These are phyloP conservation scores for Bradysia coprophila DNA, from an alignment of 1,140 invertebrate species.

Conservation along the genomic window DNA sequence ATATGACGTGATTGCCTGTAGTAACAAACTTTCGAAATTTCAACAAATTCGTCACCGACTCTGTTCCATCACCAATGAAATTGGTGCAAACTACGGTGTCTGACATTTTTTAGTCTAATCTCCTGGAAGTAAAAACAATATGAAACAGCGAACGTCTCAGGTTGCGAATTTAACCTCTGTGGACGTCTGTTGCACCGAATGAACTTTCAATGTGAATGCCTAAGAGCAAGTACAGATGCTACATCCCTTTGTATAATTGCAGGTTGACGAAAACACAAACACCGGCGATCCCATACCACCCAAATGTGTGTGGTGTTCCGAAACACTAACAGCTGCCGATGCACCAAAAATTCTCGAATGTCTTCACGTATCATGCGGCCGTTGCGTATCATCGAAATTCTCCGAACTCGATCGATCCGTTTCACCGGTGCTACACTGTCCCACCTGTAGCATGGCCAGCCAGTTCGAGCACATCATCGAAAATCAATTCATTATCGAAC, in stretches of 20 bases:
- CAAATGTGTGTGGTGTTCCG: conserved; percentile 52
- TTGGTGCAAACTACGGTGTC: too few relatives aligned
- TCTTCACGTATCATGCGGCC: conserved; percentile 62
- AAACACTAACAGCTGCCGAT: conserved; percentile 34
- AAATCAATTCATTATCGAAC: conserved; percentile 52
- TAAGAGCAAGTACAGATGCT: too few relatives aligned
- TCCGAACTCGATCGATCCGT: conserved; percentile 32
- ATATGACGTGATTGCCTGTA: too few relatives aligned
- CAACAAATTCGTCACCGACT: too few relatives aligned
- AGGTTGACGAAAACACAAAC: background rate
- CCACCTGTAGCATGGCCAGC: conserved; percentile 39
- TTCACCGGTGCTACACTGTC: conserved; percentile 28
- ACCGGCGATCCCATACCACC: conserved; percentile 6
- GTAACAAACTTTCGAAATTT: too few relatives aligned
- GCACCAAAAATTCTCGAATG: conserved; percentile 67
- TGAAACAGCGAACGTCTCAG: too few relatives aligned
- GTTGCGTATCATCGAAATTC: conserved; percentile 55
- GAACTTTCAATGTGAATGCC: too few relatives aligned
- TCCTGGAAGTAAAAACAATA: too few relatives aligned
- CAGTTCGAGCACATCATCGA: conserved; percentile 44
- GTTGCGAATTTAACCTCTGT: too few relatives aligned
- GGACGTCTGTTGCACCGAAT: too few relatives aligned
- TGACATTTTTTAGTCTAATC: too few relatives aligned
- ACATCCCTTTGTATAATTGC: background rate
- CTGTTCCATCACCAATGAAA: too few relatives aligned